phyloP scores from a whole-genome alignment of 2,797 vertebrate genomes.

The Trachops cirrhosus region DNA sequence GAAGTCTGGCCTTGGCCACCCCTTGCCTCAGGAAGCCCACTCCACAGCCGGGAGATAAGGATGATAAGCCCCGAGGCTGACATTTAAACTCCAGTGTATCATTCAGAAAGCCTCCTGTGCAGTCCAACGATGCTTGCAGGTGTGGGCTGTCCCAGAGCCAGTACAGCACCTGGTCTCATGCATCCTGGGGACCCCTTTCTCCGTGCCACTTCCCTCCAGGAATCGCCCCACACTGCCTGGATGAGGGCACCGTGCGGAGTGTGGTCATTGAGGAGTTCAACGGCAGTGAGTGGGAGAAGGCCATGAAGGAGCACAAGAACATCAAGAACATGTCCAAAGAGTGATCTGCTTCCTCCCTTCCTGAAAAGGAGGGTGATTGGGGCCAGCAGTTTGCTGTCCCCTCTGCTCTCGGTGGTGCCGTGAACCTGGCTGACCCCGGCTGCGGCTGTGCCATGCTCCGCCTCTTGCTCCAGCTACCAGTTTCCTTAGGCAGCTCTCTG shows the following conservation, averaged over 20 bases:
- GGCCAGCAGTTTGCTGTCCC: neutral
- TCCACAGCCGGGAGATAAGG: neutral
- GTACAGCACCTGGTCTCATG: neutral
- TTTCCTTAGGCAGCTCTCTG: slow-evolving; percentile 66
- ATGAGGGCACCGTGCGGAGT: slow-evolving; percentile 90
- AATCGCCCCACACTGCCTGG: slow-evolving; percentile 93
- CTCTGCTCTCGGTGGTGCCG: neutral
- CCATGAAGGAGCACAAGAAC: slow-evolving; percentile 88
- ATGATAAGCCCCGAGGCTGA: neutral
- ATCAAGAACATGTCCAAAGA: slow-evolving; percentile 92
- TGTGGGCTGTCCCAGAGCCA: neutral
- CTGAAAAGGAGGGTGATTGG: neutral
- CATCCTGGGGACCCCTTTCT: neutral
- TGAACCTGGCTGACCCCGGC: neutral
- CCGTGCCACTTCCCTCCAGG: slow-evolving; percentile 81
- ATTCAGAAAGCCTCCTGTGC: rapidly evolving
- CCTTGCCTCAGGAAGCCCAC: neutral
- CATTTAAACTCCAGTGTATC: rapidly evolving
- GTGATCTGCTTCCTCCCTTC: slow-evolving; percentile 39
- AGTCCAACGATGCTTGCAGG: rapidly evolving
- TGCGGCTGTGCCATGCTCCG: neutral
- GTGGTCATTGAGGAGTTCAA: slow-evolving; percentile 89
- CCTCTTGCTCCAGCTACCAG: neutral
- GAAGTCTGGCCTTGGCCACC: neutral
- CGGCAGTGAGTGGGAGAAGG: slow-evolving; percentile 94